Evolutionary conservation across 2,113 vertebrate species (phyloP).

Genomic region (Seriola dumerili): DNA sequence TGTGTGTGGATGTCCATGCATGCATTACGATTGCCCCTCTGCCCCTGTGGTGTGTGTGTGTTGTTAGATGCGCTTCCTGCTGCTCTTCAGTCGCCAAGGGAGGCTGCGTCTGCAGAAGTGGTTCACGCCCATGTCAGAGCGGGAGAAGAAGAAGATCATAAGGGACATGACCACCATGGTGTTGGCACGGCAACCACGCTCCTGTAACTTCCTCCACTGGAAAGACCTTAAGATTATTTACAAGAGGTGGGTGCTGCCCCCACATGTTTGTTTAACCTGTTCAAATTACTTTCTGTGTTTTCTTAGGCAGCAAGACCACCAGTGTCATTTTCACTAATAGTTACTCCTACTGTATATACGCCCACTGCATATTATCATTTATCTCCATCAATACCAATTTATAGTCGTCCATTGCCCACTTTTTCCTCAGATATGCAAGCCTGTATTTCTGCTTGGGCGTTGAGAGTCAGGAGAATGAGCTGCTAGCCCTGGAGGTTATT

Average conservation of each 20-base stretch:
- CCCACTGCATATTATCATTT: neutral
- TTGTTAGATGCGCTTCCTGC: constrained; percentile 93
- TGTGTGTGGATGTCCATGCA: neutral
- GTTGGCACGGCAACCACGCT: constrained; percentile 91
- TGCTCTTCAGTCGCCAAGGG: constrained; percentile 98
- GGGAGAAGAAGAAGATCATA: constrained; percentile 95
- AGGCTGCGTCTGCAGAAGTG: constrained; percentile 97
- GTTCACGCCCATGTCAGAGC: constrained; percentile 92
- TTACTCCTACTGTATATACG: neutral
- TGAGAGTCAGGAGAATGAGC: constrained; percentile 95
- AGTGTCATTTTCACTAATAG: neutral
- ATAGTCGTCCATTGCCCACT: neutral
- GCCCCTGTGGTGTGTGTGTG: constrained; percentile 10
- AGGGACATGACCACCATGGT: constrained; percentile 93
- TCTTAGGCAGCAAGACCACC: neutral
- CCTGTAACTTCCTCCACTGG: constrained; percentile 97
- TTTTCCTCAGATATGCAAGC: constrained; percentile 91
- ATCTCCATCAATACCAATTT: neutral
- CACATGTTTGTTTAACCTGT: neutral
- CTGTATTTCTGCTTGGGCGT: constrained; percentile 97
- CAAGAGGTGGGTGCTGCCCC: constrained; percentile 88
- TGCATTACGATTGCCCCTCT: neutral
- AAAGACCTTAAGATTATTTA: constrained; percentile 98
- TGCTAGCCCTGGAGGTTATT: constrained; percentile 93
- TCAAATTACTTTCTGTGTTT: neutral